phyloP scores from a whole-genome alignment of 2,113 vertebrate genomes.

The Sander vitreus region DNA sequence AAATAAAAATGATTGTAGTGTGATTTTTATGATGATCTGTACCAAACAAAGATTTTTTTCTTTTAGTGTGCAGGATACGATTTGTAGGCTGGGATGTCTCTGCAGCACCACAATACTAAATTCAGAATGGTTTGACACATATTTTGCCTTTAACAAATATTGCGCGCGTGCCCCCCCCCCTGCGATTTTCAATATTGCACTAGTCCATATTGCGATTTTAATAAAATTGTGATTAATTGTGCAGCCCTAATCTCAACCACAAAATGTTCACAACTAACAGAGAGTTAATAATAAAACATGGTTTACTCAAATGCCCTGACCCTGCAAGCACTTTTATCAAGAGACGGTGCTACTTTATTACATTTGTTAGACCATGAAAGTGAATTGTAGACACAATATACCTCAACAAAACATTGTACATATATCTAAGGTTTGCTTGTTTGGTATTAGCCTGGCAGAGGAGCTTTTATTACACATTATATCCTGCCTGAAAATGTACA shows the following conservation, averaged over 20 bases:
- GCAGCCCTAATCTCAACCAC: not conserved
- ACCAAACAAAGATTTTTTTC: no score
- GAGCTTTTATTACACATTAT: slow-evolving; percentile 40
- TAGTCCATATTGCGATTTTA: no score
- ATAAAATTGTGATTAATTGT: no score
- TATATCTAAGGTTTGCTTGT: not conserved
- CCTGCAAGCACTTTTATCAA: slow-evolving; percentile 18
- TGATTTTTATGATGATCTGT: no score
- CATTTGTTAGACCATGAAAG: slow-evolving; percentile 36
- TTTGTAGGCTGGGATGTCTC: no score
- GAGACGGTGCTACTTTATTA: slow-evolving; percentile 21
- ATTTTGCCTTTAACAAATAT: no score
- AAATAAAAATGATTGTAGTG: no score
- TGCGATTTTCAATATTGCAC: no score
- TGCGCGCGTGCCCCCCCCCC: no score
- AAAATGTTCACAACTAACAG: slow-evolving; percentile 28
- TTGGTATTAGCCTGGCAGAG: slow-evolving; percentile 1
- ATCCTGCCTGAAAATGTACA: slow-evolving; percentile 18
- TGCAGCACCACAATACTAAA: no score
- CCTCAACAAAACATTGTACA: slow-evolving; percentile 21
- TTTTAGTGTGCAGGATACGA: no score
- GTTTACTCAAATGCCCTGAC: slow-evolving; percentile 5
- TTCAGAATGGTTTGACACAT: no score
- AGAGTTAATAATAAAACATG: slow-evolving; percentile 10
- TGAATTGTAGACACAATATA: slow-evolving; percentile 8